Conservation (phyloP, 2,888 invertebrate species). For the Agrotis ipsilon region DNA sequence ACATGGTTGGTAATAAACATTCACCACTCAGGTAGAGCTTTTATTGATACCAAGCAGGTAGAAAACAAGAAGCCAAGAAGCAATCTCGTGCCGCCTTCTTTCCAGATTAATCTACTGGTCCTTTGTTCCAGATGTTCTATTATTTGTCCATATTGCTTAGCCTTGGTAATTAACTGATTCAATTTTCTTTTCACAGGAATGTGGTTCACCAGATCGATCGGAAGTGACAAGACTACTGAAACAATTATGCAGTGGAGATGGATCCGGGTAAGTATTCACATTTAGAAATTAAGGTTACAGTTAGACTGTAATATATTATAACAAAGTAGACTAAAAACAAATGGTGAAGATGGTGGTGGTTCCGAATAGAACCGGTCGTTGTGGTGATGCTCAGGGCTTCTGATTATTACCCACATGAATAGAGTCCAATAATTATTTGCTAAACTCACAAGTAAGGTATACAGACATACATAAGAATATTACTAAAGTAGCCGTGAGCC, state of each 20-base stretch:
- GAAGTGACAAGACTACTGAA: conserved; percentile 79
- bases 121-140: conserved; percentile 8
- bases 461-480: too few species aligned
- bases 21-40: background rate
- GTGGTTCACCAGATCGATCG: conserved; percentile 65
- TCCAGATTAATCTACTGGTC: background rate
- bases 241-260: conserved; percentile 82
- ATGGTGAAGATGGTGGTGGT: background rate
- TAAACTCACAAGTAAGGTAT: too few species aligned
- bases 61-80: too few species aligned
- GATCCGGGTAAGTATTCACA: conserved; percentile 69
- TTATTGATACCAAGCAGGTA: too few species aligned
- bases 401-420: too few species aligned
- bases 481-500: too few species aligned
- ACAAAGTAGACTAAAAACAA: background rate
- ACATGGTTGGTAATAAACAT: conserved; percentile 5
- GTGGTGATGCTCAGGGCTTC: background rate
- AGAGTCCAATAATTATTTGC: too few species aligned
- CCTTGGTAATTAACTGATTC: background rate
- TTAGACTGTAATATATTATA: too few species aligned
- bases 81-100: conserved; percentile 14
- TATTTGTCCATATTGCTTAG: background rate
- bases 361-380: background rate
- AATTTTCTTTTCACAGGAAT: background rate
- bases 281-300: background rate